Conservation (phyloP, 1,140 invertebrate species). For the Tetramorium alpestre region DNA sequence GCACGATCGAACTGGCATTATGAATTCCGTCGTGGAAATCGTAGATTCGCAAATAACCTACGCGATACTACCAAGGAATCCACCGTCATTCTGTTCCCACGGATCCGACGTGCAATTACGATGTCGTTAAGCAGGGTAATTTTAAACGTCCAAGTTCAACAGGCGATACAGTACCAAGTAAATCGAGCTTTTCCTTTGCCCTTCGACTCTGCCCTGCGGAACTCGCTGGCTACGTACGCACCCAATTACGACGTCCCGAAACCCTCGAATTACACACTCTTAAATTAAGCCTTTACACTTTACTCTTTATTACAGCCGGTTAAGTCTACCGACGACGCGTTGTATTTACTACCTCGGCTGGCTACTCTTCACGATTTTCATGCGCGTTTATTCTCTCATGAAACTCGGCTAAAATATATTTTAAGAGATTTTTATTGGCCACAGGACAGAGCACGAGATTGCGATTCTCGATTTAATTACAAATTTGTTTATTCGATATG, state of each 20-base stretch:
- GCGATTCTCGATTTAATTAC: neutral
- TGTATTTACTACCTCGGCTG: neutral
- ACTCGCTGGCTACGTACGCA: slow-evolving; percentile 28
- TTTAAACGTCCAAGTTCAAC: slow-evolving; percentile 62
- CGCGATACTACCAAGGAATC: slow-evolving; percentile 23
- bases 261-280: slow-evolving; percentile 29
- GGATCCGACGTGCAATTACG: slow-evolving; percentile 47
- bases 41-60: slow-evolving; percentile 39
- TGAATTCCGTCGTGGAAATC: slow-evolving; percentile 51
- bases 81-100: slow-evolving; percentile 48
- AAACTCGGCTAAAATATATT: neutral
- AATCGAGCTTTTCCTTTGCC: slow-evolving; percentile 60
- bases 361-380: neutral
- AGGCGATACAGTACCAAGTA: slow-evolving; percentile 55
- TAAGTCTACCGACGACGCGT: slow-evolving; percentile 37
- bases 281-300: slow-evolving; percentile 42
- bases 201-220: slow-evolving; percentile 37
- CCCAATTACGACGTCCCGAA: slow-evolving; percentile 33
- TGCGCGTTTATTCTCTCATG: neutral
- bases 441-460: neutral
- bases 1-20: slow-evolving; percentile 46
- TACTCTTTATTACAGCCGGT: slow-evolving; percentile 31
- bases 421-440: neutral
- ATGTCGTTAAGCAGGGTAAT: slow-evolving; percentile 59
- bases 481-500: slow-evolving; percentile 17